A percentile compares a stretch with the other conserved stretches of the same genome.
Evolutionary conservation across 2,113 vertebrate genomes (phyloP).

Genomic region (Myanophis thanlyinensis): DNA sequence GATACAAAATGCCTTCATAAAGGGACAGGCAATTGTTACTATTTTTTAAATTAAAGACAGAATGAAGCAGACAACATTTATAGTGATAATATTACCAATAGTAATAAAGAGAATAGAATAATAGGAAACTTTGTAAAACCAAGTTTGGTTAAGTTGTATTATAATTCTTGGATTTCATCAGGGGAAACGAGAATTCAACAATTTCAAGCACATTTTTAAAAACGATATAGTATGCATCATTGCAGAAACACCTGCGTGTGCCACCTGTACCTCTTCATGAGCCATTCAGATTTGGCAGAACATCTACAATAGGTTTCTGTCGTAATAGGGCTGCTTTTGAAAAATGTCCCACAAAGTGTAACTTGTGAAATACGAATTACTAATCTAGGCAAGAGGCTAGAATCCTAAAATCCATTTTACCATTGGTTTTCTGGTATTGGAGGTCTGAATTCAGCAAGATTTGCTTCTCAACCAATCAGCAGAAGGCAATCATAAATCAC

Average conservation of each 20-base stretch:
- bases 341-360: neutral
- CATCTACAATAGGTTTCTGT: neutral
- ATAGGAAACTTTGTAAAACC: neutral
- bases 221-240: neutral
- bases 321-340: neutral
- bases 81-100: neutral
- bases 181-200: neutral
- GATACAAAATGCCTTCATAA: neutral
- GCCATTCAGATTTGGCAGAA: neutral
- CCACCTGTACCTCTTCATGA: neutral
- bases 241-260: neutral
- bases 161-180: neutral
- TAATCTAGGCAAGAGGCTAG: neutral
- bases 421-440: neutral
- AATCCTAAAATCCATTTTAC: neutral
- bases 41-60: neutral
- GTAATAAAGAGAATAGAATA: neutral
- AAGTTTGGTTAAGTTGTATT: neutral
- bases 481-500: neutral
- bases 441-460: neutral
- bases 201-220: neutral
- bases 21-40: neutral
- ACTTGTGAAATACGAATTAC: neutral
- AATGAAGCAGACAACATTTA: neutral
- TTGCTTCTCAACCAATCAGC: neutral